A percentile compares a stretch with the other conserved stretches of the same genome.
Conservation (phyloP, 2,797 vertebrate species). For the Protonibea diacanthus region DNA sequence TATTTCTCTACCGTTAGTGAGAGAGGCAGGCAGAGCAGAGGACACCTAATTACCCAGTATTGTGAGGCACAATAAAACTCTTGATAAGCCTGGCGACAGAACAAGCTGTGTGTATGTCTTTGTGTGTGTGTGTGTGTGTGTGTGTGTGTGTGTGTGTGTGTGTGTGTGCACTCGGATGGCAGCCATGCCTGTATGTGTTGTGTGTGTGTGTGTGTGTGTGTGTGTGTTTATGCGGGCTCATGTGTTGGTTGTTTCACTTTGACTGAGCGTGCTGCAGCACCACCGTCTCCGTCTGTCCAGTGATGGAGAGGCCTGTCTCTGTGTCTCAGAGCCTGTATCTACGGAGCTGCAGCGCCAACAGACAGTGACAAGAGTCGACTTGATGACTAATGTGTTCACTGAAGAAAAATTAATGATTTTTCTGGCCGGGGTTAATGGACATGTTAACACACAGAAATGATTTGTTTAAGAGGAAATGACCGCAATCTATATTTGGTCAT, state of each 20-base stretch:
- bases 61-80: constrained; percentile 85
- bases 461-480: constrained; percentile 97
- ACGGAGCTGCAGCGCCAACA: constrained; percentile 67
- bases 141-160: constrained; percentile 2
- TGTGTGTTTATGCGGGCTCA: constrained; percentile 47
- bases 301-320: constrained; percentile 45
- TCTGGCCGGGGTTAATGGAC: constrained; percentile 95
- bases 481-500: constrained; percentile 95
- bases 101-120: constrained; percentile 59
- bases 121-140: constrained; percentile 32
- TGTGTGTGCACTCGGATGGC: constrained; percentile 25
- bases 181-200: constrained; percentile 40
- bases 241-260: constrained; percentile 47
- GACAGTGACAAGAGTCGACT: constrained; percentile 89
- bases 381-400: constrained; percentile 95
- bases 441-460: constrained; percentile 94
- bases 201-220: constrained; percentile 42
- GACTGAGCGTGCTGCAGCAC: constrained; percentile 22
- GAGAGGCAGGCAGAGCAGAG: constrained; percentile 80
- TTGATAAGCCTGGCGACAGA: constrained; percentile 83
- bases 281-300: constrained; percentile 28
- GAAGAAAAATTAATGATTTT: constrained; percentile 96
- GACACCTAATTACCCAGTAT: constrained; percentile 88
- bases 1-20: constrained; percentile 85
- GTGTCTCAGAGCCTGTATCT: constrained; percentile 35